Conservation (phyloP, 2,888 invertebrate genomes). For the Arrhopalites spinosus region DNA sequence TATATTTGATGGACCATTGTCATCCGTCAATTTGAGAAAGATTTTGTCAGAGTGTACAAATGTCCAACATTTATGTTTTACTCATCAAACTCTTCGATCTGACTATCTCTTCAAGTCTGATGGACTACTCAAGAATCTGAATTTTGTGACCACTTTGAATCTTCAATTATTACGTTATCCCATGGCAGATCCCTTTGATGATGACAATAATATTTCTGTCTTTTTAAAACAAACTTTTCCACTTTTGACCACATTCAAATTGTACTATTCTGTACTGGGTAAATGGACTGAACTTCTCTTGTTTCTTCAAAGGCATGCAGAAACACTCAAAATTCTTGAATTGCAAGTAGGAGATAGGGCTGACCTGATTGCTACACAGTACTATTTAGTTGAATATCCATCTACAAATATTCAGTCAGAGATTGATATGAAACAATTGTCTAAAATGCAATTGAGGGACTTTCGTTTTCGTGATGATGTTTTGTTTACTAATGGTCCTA, state of each 20-base stretch:
- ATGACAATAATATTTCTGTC: slow-evolving; percentile 41
- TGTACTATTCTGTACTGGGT: slow-evolving; percentile 51
- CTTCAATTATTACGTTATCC: slow-evolving; percentile 51
- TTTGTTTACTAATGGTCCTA: slow-evolving; percentile 43
- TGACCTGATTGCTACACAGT: slow-evolving; percentile 45
- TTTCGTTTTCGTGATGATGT: slow-evolving; percentile 53
- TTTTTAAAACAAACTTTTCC: slow-evolving; percentile 45
- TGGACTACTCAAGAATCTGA: slow-evolving; percentile 32
- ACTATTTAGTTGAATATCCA: slow-evolving; percentile 35
- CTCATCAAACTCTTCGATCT: slow-evolving; percentile 50
- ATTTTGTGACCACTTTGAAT: slow-evolving; percentile 41
- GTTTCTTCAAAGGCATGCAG: slow-evolving; percentile 46
- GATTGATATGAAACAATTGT: slow-evolving; percentile 19
- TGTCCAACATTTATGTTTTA: slow-evolving; percentile 44
- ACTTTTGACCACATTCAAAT: slow-evolving; percentile 41
- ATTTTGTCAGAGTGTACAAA: slow-evolving; percentile 42
- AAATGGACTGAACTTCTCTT: slow-evolving; percentile 42
- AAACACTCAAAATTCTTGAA: slow-evolving; percentile 44
- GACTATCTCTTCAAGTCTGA: slow-evolving; percentile 35
- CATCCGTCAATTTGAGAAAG: slow-evolving; percentile 37
- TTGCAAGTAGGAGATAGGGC: slow-evolving; percentile 52
- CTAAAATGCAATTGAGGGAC: slow-evolving; percentile 38
- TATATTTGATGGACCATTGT: slow-evolving; percentile 47
- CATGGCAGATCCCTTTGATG: slow-evolving; percentile 41
- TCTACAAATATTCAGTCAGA: slow-evolving; percentile 6